These are phyloP conservation scores for Trissoscelio sp. DNA, from an alignment of 2,888 invertebrate species.

Conservation along the genomic window DNA sequence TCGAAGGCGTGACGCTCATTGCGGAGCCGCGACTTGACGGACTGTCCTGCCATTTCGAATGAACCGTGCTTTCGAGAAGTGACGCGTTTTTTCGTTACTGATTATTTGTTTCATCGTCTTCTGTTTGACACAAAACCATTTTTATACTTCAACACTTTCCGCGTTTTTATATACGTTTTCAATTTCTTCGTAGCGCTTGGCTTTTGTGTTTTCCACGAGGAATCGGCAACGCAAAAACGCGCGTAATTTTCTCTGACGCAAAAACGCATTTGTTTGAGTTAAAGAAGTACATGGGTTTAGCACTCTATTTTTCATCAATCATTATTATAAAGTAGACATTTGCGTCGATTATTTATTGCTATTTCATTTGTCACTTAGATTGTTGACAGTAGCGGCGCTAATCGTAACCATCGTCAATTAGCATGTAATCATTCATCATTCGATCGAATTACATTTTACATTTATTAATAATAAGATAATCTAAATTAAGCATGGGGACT, in stretches of 20 bases:
- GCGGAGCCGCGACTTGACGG: conserved; percentile 57
- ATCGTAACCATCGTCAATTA: conserved; percentile 20
- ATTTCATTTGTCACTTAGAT: conserved; percentile 7
- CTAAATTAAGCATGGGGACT: conserved; percentile 7
- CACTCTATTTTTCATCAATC: conserved; percentile 30
- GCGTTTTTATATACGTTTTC: background rate
- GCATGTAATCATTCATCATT: conserved; percentile 19
- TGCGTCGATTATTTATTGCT: conserved; percentile 14
- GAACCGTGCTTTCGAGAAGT: conserved; percentile 19
- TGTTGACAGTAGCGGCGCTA: conserved; percentile 24
- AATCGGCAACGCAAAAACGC: conserved; percentile 7
- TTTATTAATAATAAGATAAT: conserved; percentile 16
- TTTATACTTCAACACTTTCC: background rate
- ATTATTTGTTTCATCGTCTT: background rate
- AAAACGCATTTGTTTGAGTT: conserved; percentile 32
- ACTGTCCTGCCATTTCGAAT: conserved; percentile 63
- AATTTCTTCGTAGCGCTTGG: background rate
- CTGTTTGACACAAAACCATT: background rate
- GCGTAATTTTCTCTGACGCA: conserved; percentile 3
- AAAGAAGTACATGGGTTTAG: conserved; percentile 63
- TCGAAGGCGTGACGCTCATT: conserved; percentile 60
- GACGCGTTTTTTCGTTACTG: background rate
- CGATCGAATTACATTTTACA: conserved; percentile 22
- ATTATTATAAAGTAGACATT: conserved; percentile 6
- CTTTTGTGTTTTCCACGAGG: background rate